Percentiles rank a stretch among this genome's conserved stretches.
Conservation (phyloP, 2,797 vertebrate species). For the Coranthus polyacanthus region DNA sequence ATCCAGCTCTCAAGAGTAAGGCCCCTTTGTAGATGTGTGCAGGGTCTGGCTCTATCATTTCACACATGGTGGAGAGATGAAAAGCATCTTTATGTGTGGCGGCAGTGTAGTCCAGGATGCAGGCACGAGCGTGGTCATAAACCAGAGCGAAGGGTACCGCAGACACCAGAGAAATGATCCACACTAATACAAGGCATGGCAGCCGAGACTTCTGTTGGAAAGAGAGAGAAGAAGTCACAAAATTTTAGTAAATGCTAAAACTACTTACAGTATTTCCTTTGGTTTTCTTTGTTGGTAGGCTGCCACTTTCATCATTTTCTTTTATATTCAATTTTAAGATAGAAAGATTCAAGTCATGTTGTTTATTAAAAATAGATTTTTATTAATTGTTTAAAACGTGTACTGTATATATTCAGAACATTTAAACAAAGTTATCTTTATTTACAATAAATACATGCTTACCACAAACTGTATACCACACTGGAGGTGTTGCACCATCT, state of each 20-base stretch:
- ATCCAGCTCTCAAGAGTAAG: slow-evolving; percentile 76
- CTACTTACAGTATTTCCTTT: not conserved
- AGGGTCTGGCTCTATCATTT: slow-evolving; percentile 85
- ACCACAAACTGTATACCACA: too few species aligned
- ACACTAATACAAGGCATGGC: slow-evolving; percentile 80
- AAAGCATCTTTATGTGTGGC: slow-evolving; percentile 75
- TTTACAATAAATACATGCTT: too few species aligned
- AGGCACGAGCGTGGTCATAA: slow-evolving; percentile 81
- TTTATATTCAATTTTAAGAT: too few species aligned
- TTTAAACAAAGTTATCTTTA: too few species aligned
- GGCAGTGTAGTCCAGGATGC: slow-evolving; percentile 84
- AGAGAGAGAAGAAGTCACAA: slow-evolving; percentile 18
- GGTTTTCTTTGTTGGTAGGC: too few species aligned
- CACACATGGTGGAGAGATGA: slow-evolving; percentile 85
- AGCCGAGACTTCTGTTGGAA: slow-evolving; percentile 73
- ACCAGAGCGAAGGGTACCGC: slow-evolving; percentile 85
- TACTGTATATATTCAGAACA: too few species aligned
- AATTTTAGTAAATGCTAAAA: not conserved
- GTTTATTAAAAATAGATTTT: too few species aligned
- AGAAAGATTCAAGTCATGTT: too few species aligned
- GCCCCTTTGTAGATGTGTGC: slow-evolving; percentile 82
- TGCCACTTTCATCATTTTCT: too few species aligned
- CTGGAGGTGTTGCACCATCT: too few species aligned
- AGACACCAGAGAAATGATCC: slow-evolving; percentile 82
- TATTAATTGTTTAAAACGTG: too few species aligned